Percentiles rank a stretch among this genome's conserved stretches.
Conservation (phyloP, 92 coral and sea anemone genomes). For the Montipora capitata region DNA sequence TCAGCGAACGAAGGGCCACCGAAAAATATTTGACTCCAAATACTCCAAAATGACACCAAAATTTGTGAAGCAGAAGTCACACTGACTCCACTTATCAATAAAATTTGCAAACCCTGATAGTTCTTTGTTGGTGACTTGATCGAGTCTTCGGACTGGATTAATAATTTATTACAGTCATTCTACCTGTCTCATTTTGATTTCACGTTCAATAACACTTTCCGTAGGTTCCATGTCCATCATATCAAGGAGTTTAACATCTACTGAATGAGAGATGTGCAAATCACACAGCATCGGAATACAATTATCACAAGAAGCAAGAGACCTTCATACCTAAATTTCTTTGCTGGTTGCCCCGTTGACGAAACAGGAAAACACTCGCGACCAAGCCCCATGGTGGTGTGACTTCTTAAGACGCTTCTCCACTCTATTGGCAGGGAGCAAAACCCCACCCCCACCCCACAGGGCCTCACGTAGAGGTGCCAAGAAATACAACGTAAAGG, state of each 20-base stretch:
- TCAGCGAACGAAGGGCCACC: slow-evolving; percentile 3
- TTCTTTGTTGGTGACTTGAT: too few species aligned
- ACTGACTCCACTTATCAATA: slow-evolving; percentile 18
- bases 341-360: slow-evolving; percentile 46
- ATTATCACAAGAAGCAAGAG: background rate
- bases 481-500: slow-evolving; percentile 90
- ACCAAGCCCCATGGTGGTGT: slow-evolving; percentile 78
- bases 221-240: too few species aligned
- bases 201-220: too few species aligned
- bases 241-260: too few species aligned
- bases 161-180: too few species aligned
- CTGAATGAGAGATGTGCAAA: background rate
- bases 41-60: slow-evolving; percentile 27
- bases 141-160: too few species aligned
- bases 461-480: slow-evolving; percentile 92
- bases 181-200: too few species aligned
- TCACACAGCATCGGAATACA: background rate
- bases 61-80: slow-evolving; percentile 24
- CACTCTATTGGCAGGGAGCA: slow-evolving; percentile 88
- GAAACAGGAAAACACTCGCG: slow-evolving; percentile 82
- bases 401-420: slow-evolving; percentile 83
- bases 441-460: slow-evolving; percentile 87
- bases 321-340: slow-evolving; percentile 83
- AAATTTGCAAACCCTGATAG: background rate
- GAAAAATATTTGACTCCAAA: background rate